A percentile compares a stretch with the other conserved stretches of the same genome.
phyloP scores from a whole-genome alignment of 2,797 vertebrate species.

The Crocodylus rhombifer region DNA sequence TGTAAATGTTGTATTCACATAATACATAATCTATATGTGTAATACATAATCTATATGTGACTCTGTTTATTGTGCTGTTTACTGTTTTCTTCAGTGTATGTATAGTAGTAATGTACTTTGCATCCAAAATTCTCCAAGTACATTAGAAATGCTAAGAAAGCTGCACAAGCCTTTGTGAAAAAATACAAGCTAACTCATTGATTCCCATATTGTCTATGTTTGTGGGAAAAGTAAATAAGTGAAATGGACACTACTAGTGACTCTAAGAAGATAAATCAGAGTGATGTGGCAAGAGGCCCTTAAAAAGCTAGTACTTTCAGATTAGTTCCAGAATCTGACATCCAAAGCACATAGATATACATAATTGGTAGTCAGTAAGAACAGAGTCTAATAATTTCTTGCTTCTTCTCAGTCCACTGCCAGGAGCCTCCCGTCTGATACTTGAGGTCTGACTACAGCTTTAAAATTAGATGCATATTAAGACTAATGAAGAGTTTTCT shows the following conservation, averaged over 20 bases:
- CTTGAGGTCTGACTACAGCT: neutral
- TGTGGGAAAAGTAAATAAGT: neutral
- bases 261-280: neutral
- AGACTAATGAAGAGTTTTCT: neutral
- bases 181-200: neutral
- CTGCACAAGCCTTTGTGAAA: neutral
- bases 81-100: neutral
- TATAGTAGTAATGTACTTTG: neutral
- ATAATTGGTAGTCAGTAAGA: neutral
- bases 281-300: rapidly evolving
- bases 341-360: neutral
- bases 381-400: neutral
- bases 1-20: neutral
- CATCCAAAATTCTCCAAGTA: neutral
- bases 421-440: neutral
- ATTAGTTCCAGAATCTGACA: neutral
- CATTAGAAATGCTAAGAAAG: neutral
- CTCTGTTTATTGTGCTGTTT: neutral
- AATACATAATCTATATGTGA: neutral
- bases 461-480: neutral
- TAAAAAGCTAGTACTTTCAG: neutral
- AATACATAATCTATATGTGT: rapidly evolving
- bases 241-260: neutral
- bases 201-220: neutral
- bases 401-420: neutral